These are phyloP conservation scores for Tetropium fuscum DNA, from an alignment of 2,888 invertebrate species.

Conservation along the genomic window DNA sequence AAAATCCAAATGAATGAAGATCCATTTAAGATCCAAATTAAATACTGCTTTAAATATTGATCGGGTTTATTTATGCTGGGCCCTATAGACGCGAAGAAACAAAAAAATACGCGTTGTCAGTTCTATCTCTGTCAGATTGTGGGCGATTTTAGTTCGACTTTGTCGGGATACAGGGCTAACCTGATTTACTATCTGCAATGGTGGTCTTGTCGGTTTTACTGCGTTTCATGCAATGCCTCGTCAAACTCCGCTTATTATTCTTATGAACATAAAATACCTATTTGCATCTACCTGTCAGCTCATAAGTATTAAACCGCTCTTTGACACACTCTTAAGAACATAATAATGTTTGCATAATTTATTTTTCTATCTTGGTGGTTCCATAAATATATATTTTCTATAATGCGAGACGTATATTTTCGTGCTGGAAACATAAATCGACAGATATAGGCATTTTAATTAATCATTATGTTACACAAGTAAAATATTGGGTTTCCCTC, in stretches of 20 bases:
- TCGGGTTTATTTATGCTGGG: conserved; percentile 2
- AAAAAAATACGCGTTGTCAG: conserved; percentile 33
- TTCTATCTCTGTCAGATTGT: conserved; percentile 44
- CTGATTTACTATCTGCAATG: conserved; percentile 48
- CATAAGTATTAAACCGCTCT: conserved; percentile 9
- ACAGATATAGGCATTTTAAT: conserved; percentile 3
- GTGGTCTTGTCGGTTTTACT: conserved; percentile 45
- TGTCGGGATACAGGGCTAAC: conserved; percentile 38
- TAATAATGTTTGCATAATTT: conserved; percentile 21
- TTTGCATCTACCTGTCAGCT: conserved; percentile 35
- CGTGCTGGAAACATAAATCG: background rate
- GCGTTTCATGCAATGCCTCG: conserved; percentile 30
- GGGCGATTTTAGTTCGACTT: conserved; percentile 44
- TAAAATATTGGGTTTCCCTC: background rate
- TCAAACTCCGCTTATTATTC: conserved; percentile 32
- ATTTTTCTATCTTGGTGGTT: conserved; percentile 23
- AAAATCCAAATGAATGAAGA: too few relatives aligned
- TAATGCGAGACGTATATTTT: background rate
- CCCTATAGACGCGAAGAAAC: background rate
- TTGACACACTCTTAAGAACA: conserved; percentile 18
- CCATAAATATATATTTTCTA: conserved; percentile 9
- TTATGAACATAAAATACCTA: conserved; percentile 30
- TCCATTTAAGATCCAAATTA: too few relatives aligned
- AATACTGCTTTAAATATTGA: conserved; percentile 27
- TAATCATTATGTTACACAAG: background rate